phyloP scores from a whole-genome alignment of 2,797 vertebrate genomes.

The Onychomys leucogaster region DNA sequence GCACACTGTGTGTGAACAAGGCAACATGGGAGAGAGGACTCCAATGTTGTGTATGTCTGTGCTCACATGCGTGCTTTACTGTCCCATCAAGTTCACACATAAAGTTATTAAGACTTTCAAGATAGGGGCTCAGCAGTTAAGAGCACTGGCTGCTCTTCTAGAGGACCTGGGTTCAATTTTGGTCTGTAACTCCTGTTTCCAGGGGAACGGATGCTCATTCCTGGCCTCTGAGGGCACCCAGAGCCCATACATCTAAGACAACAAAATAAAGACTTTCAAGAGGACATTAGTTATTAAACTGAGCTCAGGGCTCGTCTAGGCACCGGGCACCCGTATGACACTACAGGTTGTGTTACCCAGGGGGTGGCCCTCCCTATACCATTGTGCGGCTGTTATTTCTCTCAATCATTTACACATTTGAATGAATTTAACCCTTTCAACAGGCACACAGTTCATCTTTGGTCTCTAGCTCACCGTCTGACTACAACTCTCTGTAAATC shows the following conservation, averaged over 20 bases:
- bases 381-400: too few species aligned
- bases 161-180: not conserved
- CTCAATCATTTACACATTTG: not conserved
- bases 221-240: not conserved
- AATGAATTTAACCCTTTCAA: not conserved
- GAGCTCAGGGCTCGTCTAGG: not conserved
- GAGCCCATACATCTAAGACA: not conserved
- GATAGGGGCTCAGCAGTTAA: not conserved
- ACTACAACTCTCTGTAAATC: not conserved
- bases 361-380: not conserved
- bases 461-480: not conserved
- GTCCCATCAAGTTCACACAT: not conserved
- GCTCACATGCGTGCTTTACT: not conserved
- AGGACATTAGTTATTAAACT: not conserved
- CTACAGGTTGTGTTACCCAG: not conserved
- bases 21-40: too few species aligned
- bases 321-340: not conserved
- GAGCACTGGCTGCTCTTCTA: not conserved
- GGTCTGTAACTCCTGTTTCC: not conserved
- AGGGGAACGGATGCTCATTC: too few species aligned
- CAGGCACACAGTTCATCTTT: not conserved
- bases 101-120: not conserved
- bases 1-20: not conserved
- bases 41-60: fast-evolving
- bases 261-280: not conserved